Evolutionary conservation across 2,888 invertebrate genomes (phyloP), one percentile per base, ranked within the genome.

Genomic region (Seira musarum): DNA sequence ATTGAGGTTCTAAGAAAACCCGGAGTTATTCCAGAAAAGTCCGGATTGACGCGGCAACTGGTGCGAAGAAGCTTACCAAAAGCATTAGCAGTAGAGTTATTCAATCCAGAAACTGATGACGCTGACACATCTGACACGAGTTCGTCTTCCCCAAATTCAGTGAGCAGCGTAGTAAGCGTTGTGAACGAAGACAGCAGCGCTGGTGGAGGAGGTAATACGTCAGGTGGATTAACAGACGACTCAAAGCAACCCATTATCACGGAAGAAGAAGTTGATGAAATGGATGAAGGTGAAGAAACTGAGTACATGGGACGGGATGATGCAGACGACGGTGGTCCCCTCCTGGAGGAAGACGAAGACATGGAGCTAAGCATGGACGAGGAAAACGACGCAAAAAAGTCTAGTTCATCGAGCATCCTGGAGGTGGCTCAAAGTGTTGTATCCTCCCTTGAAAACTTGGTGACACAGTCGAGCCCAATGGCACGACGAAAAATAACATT

Each of bases 91-190:
- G 89, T 96, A 76, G 96, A 96, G 88, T 90, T 96, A 2, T 96
- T 95, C 88, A 96, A 96, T 89, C 96, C 96, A 0, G 96, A 95
- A 87, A 95, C 94, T 5, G 96, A 96, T 88, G 96, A 96, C 87
- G 91, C 95, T 89, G 96, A 96, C 88, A 87, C 87, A 0, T 96
- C 95, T 87, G 96, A 96, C 88, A 95, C 95, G 0, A 95, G 95
- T 87, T 94, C 94, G 2, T 94, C 95, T 13, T 95, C 95, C 0
- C 95, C 96, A 0, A 95, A 96, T 1, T 95, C 95, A 88, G 95
- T 95, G 1, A 93, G 94, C 1, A 95, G 95, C 86, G 95, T 95
- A 87, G 95, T 96, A 0, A 95, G 95, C 85, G 94, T 94, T 87
- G 94, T 94, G 0, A 91, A 93, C 17, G 92, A 92, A 10, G 93